Percentiles rank a stretch among this genome's conserved stretches.
phyloP scores from a whole-genome alignment of 2,113 vertebrate species.

The Entosphenus tridentatus region DNA sequence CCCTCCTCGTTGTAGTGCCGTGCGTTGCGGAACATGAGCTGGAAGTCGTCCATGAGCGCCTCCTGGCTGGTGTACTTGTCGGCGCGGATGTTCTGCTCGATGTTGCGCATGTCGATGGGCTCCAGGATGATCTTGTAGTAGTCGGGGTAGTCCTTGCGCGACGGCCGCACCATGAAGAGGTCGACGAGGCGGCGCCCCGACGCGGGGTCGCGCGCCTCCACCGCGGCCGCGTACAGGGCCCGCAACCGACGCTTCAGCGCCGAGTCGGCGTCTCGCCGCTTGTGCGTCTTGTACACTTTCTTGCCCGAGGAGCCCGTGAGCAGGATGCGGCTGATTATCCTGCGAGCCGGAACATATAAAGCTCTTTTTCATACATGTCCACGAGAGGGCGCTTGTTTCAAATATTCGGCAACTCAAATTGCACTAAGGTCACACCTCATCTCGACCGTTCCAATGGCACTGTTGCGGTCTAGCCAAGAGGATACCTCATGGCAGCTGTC shows the following conservation, averaged over 20 bases:
- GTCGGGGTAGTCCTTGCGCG: conserved; percentile 96
- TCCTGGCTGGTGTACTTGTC: conserved; percentile 74
- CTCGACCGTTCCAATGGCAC: too few species aligned
- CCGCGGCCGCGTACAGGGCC: conserved; percentile 51
- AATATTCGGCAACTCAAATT: too few species aligned
- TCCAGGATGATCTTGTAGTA: conserved; percentile 98
- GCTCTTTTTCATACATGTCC: too few species aligned
- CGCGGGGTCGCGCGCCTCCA: conserved; percentile 53
- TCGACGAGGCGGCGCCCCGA: conserved; percentile 70
- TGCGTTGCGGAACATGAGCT: conserved; percentile 90
- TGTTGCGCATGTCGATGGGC: conserved; percentile 83
- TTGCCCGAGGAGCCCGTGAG: not conserved
- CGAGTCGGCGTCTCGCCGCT: conserved; percentile 1
- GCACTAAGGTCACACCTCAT: too few species aligned
- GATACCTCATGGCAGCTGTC: too few species aligned
- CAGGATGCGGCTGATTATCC: conserved; percentile 4
- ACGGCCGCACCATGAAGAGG: conserved; percentile 90
- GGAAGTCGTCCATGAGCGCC: conserved; percentile 74
- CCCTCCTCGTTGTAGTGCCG: conserved; percentile 94
- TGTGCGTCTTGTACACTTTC: not conserved
- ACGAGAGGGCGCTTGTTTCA: too few species aligned
- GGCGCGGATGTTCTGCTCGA: conserved; percentile 79
- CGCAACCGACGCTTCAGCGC: conserved; percentile 55
- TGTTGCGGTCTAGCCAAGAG: too few species aligned
- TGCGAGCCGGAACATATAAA: not conserved